A percentile compares a stretch with the other conserved stretches of the same genome.
Conservation (phyloP, 2,888 invertebrate species). For the Patella caerulea region DNA sequence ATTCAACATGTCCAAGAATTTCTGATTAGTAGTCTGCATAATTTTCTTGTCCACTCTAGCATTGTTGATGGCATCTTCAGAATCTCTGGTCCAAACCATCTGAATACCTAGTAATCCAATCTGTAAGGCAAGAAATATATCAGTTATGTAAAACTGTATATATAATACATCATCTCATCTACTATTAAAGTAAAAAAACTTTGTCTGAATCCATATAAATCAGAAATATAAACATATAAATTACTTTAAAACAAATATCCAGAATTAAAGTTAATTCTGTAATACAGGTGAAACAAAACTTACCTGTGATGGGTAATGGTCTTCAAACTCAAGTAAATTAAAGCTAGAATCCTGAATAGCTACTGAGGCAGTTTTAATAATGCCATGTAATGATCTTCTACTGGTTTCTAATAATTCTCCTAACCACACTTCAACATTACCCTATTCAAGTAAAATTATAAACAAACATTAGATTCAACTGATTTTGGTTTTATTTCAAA, state of each 20-base stretch:
- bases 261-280: too few relatives aligned
- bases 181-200: neutral
- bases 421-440: constrained; percentile 91
- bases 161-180: neutral
- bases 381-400: constrained; percentile 90
- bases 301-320: constrained; percentile 95
- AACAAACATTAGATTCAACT: too few relatives aligned
- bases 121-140: constrained; percentile 44
- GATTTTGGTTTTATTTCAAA: too few relatives aligned
- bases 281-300: too few relatives aligned
- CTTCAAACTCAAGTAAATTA: constrained; percentile 87
- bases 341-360: constrained; percentile 90
- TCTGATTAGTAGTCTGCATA: constrained; percentile 95
- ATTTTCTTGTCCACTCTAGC: constrained; percentile 93
- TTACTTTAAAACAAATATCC: too few relatives aligned
- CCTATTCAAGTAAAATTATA: constrained; percentile 50
- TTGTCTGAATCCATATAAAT: neutral
- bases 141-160: neutral
- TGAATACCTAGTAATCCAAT: constrained; percentile 91
- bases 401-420: constrained; percentile 89
- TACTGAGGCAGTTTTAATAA: constrained; percentile 86
- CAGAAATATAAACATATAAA: neutral
- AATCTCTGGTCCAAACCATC: constrained; percentile 97
- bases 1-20: constrained; percentile 92
- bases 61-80: constrained; percentile 89